Conservation (phyloP, 30 jellyfish, hydroid and myxozoan species). For the Catostylus mosaicus region DNA sequence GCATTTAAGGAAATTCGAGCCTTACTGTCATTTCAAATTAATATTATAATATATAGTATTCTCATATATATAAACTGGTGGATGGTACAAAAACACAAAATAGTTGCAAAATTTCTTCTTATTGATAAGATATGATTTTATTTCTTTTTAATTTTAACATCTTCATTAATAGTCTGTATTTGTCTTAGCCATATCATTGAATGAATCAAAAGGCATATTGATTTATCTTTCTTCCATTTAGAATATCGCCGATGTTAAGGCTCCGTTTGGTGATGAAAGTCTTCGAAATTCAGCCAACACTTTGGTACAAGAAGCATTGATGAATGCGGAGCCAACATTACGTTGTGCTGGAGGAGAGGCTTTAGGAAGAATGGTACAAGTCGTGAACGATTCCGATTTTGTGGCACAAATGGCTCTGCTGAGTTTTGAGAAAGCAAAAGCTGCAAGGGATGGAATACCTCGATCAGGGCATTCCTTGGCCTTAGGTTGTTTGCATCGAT, state of each 20-base stretch:
- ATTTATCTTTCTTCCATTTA: constrained; percentile 1
- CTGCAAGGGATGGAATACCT: constrained; percentile 89
- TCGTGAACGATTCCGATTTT: constrained; percentile 81
- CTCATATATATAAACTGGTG: too few species aligned
- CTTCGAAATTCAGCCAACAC: constrained; percentile 84
- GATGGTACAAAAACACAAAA: too few species aligned
- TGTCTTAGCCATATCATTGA: too few species aligned
- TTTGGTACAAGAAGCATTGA: constrained; percentile 92
- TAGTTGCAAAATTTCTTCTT: too few species aligned
- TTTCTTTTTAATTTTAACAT: too few species aligned
- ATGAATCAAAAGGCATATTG: too few species aligned
- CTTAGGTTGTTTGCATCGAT: constrained; percentile 95
- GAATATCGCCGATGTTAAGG: constrained; percentile 90
- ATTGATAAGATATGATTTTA: too few species aligned
- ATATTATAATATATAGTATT: too few species aligned
- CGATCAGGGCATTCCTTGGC: constrained; percentile 99
- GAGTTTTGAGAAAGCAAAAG: constrained; percentile 95
- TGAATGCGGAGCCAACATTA: constrained; percentile 89
- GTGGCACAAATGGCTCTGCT: constrained; percentile 96
- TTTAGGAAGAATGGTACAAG: constrained; percentile 97
- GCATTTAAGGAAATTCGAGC: too few species aligned
- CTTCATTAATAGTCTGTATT: too few species aligned
- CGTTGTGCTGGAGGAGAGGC: constrained; percentile 99
- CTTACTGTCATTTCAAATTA: too few species aligned
- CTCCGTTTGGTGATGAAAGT: constrained; percentile 82